Conservation (phyloP, 2,797 vertebrate genomes). For the Tauraco hartlaubi region DNA sequence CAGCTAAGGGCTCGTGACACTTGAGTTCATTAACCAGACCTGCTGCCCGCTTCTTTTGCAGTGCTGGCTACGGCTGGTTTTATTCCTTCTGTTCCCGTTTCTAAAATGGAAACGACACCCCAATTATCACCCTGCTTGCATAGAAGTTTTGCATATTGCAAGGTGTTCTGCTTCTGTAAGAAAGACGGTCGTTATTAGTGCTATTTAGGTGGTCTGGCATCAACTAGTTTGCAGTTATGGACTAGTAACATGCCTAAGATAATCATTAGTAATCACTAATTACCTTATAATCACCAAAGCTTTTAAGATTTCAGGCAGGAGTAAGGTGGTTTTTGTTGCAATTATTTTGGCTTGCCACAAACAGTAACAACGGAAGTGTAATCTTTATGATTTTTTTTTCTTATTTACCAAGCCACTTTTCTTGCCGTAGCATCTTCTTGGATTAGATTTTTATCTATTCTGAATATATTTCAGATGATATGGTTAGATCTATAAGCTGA, state of each 20-base stretch:
- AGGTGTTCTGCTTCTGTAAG: not conserved
- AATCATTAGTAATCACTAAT: not conserved
- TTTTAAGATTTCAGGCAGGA: not conserved
- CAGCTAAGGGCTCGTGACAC: not conserved
- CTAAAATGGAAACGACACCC: not conserved
- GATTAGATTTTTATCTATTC: slow-evolving; percentile 12
- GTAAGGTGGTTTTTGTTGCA: not conserved
- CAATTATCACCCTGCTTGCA: not conserved
- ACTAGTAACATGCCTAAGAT: not conserved
- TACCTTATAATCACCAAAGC: not conserved
- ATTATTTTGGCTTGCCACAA: not conserved
- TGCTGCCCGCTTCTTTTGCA: not conserved
- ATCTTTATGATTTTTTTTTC: not conserved
- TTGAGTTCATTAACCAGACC: not conserved
- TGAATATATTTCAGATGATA: slow-evolving; percentile 10
- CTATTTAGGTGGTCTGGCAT: not conserved
- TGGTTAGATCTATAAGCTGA: not conserved
- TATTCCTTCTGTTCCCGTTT: not conserved
- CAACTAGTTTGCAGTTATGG: not conserved
- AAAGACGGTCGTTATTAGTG: not conserved
- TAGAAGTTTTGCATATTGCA: not conserved
- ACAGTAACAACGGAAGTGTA: not conserved
- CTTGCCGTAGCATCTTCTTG: slow-evolving; percentile 4
- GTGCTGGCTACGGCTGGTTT: not conserved
- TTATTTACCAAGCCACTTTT: not conserved